Evolutionary conservation across 1,140 invertebrate species (phyloP).

Genomic region (Anastrepha obliqua): DNA sequence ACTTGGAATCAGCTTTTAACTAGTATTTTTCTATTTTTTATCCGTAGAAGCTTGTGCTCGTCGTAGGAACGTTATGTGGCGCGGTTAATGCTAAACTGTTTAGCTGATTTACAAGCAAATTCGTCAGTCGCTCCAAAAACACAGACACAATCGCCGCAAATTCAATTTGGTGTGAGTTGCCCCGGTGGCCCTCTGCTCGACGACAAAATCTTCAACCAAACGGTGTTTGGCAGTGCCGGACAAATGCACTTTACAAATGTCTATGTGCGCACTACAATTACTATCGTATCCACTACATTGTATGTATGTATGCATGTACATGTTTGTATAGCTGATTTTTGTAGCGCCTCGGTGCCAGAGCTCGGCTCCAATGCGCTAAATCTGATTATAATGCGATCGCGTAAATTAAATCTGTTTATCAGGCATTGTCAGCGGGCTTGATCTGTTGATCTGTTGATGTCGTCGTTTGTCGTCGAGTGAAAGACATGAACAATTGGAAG

Average conservation of each 20-base stretch:
- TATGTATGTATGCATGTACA: background rate
- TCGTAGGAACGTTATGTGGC: slow-evolving; percentile 33
- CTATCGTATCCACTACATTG: background rate
- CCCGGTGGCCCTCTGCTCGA: background rate
- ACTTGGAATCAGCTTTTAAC: background rate
- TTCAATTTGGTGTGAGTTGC: slow-evolving; percentile 21
- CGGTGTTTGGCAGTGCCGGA: slow-evolving; percentile 37
- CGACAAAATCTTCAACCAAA: background rate
- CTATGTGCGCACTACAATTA: slow-evolving; percentile 41
- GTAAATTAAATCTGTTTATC: slow-evolving; percentile 50
- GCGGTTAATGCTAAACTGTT: slow-evolving; percentile 51
- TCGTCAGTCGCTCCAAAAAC: slow-evolving; percentile 47
- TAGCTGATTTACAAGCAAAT: slow-evolving; percentile 46
- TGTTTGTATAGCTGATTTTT: slow-evolving; percentile 40
- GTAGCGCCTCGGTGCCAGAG: slow-evolving; percentile 44
- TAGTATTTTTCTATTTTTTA: slow-evolving; percentile 16
- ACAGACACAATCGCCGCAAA: slow-evolving; percentile 43
- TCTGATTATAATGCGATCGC: slow-evolving; percentile 46
- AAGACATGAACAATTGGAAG: background rate
- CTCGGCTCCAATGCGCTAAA: slow-evolving; percentile 50
- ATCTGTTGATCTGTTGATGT: slow-evolving; percentile 39
- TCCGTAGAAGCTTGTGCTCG: slow-evolving; percentile 26
- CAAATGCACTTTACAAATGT: slow-evolving; percentile 15
- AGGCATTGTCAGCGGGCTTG: slow-evolving; percentile 42
- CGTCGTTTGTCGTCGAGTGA: background rate